Evolutionary conservation across 2,113 vertebrate genomes (phyloP).

Genomic region (Labeo rohita): DNA sequence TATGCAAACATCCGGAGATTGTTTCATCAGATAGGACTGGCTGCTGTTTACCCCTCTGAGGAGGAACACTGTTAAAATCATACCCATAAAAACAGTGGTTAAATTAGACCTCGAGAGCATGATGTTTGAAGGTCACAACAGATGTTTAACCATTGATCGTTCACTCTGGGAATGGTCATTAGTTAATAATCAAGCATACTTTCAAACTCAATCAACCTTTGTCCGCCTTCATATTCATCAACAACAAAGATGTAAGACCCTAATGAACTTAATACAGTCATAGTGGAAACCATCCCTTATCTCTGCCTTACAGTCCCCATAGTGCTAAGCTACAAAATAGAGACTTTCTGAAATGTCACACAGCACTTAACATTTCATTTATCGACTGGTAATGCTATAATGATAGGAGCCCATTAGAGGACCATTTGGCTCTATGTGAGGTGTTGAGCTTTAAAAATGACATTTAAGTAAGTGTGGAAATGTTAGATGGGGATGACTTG

Average conservation of each 20-base stretch:
- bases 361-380: slow-evolving; percentile 60
- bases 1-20: slow-evolving; percentile 1
- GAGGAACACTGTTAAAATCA: not conserved
- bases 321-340: slow-evolving; percentile 51
- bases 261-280: slow-evolving; percentile 44
- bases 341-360: slow-evolving; percentile 58
- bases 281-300: slow-evolving; percentile 3
- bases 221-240: slow-evolving; percentile 20
- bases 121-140: not conserved
- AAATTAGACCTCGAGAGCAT: not conserved
- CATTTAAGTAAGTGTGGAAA: slow-evolving; percentile 68
- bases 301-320: slow-evolving; percentile 37
- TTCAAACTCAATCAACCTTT: slow-evolving; percentile 14
- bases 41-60: slow-evolving; percentile 2
- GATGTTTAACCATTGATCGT: not conserved
- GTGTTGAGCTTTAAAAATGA: slow-evolving; percentile 65
- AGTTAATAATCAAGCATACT: slow-evolving; percentile 8
- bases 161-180: not conserved
- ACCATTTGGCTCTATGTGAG: slow-evolving; percentile 64
- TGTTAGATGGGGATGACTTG: slow-evolving; percentile 54
- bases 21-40: slow-evolving; percentile 9
- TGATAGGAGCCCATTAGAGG: slow-evolving; percentile 64
- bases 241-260: slow-evolving; percentile 33
- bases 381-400: slow-evolving; percentile 52
- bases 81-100: not conserved